Conservation (phyloP, 2,888 invertebrate genomes). For the Podabrus alpinus region DNA sequence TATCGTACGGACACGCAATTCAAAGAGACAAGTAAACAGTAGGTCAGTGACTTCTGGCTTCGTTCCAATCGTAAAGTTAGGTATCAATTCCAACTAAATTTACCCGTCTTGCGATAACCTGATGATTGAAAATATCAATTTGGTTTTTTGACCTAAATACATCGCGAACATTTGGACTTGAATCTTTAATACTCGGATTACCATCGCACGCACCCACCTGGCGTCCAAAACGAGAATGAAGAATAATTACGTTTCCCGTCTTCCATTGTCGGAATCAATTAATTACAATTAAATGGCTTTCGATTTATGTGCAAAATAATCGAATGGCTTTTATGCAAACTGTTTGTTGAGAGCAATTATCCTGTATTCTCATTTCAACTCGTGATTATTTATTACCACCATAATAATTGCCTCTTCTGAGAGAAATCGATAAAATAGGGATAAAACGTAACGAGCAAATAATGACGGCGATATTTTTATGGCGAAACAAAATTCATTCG, state of each 20-base stretch:
- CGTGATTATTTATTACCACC: neutral
- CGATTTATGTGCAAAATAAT: neutral
- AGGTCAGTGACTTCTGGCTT: constrained; percentile 21
- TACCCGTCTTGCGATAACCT: neutral
- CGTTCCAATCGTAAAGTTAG: constrained; percentile 2
- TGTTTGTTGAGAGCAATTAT: neutral
- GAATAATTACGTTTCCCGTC: neutral
- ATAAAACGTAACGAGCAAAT: neutral
- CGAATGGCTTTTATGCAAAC: neutral
- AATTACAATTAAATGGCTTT: neutral
- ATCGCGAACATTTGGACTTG: too few species aligned
- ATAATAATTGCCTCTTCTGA: neutral
- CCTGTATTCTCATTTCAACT: neutral
- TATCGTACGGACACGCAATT: neutral
- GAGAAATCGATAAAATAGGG: neutral
- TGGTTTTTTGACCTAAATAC: neutral
- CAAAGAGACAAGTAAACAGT: constrained; percentile 16
- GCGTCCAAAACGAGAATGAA: neutral
- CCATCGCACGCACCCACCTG: neutral
- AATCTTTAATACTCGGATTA: too few species aligned
- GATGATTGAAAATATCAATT: neutral
- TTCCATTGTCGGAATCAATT: neutral
- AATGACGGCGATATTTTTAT: neutral
- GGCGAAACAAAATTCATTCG: neutral
- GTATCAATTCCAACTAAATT: neutral